These are phyloP conservation scores for Circaetus cinerascens DNA, from an alignment of 2,113 vertebrate species.

Conservation along the genomic window DNA sequence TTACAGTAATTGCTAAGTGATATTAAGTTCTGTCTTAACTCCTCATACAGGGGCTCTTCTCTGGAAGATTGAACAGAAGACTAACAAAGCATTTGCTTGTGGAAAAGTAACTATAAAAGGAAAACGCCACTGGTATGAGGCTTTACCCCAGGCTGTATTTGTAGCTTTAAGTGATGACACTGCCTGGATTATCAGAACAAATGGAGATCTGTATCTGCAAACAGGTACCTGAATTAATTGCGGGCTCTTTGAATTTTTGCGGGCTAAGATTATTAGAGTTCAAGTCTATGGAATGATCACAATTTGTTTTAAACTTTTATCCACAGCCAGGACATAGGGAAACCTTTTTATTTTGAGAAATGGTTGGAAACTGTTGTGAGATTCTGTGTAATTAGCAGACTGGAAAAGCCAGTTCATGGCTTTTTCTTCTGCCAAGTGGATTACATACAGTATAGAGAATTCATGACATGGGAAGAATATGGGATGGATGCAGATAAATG, in stretches of 20 bases:
- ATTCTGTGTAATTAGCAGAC: not conserved
- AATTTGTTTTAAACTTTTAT: not conserved
- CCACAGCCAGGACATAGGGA: not conserved
- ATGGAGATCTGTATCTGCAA: slow-evolving; percentile 93
- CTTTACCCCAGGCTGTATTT: slow-evolving; percentile 86
- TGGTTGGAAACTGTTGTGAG: not conserved
- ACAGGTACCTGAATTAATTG: slow-evolving; percentile 76
- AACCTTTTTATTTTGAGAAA: not conserved
- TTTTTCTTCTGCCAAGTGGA: not conserved
- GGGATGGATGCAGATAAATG: not conserved
- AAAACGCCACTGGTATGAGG: slow-evolving; percentile 96
- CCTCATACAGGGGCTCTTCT: slow-evolving; percentile 83
- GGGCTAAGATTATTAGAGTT: not conserved
- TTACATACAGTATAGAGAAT: not conserved
- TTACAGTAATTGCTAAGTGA: not conserved
- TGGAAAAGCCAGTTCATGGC: not conserved
- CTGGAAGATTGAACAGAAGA: slow-evolving; percentile 98
- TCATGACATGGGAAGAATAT: not conserved
- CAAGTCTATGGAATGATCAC: not conserved
- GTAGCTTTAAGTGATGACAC: slow-evolving; percentile 91
- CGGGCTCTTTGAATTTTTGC: not conserved
- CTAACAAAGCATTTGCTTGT: slow-evolving; percentile 93
- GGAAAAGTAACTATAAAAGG: slow-evolving; percentile 92
- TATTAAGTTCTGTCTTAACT: not conserved
- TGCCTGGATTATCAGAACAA: slow-evolving; percentile 94